These are phyloP conservation scores for Dolichomitus sp. DNA, from an alignment of 2,888 invertebrate species.

Conservation along the genomic window DNA sequence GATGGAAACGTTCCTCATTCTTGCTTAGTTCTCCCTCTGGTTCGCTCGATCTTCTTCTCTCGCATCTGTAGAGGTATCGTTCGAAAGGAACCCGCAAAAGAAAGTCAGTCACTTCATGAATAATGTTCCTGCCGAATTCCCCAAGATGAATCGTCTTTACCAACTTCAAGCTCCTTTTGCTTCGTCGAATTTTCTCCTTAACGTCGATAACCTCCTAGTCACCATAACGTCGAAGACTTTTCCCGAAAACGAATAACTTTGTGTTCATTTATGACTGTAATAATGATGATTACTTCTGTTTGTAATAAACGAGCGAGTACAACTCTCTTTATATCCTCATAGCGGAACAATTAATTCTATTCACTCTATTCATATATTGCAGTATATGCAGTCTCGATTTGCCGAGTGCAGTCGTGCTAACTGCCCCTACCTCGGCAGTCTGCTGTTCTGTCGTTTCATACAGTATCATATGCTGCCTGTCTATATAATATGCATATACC, in stretches of 20 bases:
- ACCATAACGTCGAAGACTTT: neutral
- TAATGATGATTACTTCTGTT: slow-evolving; percentile 16
- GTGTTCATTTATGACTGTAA: neutral
- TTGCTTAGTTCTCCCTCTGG: slow-evolving; percentile 22
- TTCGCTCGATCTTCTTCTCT: slow-evolving; percentile 38
- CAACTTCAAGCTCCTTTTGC: slow-evolving; percentile 21
- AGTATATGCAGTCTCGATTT: slow-evolving; percentile 27
- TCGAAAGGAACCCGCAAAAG: slow-evolving; percentile 15
- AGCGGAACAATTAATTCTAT: slow-evolving; percentile 3
- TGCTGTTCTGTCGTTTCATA: slow-evolving; percentile 12
- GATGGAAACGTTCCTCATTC: slow-evolving; percentile 56
- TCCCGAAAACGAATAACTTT: slow-evolving; percentile 1
- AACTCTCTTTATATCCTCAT: neutral
- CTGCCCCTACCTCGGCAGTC: neutral
- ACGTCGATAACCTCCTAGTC: neutral
- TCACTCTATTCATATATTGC: slow-evolving; percentile 6
- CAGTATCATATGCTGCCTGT: slow-evolving; percentile 15
- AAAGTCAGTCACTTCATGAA: slow-evolving; percentile 54
- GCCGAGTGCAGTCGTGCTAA: slow-evolving; percentile 27
- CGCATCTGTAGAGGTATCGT: neutral
- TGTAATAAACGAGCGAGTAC: neutral
- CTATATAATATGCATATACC: slow-evolving; percentile 24
- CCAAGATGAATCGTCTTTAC: slow-evolving; percentile 37
- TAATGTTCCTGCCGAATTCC: slow-evolving; percentile 34
- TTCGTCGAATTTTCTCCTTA: slow-evolving; percentile 29